These are phyloP conservation scores for Chaetophractus vellerosus DNA, from an alignment of 2,797 vertebrate genomes.

Conservation along the genomic window DNA sequence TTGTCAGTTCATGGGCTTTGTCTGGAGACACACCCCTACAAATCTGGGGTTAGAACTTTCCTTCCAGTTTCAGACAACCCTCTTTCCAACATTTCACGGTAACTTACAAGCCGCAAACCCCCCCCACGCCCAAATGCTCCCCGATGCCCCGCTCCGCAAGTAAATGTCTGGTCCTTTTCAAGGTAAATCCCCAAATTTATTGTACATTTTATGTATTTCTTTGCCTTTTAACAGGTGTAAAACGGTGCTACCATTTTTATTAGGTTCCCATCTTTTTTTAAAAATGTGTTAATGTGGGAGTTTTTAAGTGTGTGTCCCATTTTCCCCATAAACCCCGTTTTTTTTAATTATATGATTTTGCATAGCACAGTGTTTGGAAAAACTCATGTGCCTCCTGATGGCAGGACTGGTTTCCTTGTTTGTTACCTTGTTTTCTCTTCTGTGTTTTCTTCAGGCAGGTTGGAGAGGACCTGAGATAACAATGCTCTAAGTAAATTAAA, in stretches of 20 bases:
- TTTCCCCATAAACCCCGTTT: fast-evolving
- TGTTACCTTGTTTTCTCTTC: too few species aligned
- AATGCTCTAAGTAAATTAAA: fast-evolving
- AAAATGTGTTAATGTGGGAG: fast-evolving
- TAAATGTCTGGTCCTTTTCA: not conserved
- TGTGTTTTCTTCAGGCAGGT: not conserved
- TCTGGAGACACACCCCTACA: too few species aligned
- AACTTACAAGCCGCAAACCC: not conserved
- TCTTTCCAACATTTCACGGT: not conserved
- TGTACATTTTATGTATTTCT: not conserved
- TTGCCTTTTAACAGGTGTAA: not conserved
- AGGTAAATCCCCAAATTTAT: too few species aligned
- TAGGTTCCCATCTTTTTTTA: too few species aligned
- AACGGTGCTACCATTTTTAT: not conserved
- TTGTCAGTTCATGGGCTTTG: too few species aligned
- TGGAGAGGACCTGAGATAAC: fast-evolving
- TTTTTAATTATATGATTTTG: fast-evolving
- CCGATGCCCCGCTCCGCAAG: not conserved
- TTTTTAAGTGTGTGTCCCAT: fast-evolving
- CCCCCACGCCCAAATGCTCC: too few species aligned
- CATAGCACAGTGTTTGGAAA: fast-evolving
- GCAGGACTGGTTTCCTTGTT: too few species aligned
- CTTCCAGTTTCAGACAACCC: not conserved
- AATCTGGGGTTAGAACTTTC: too few species aligned
- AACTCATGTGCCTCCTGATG: fast-evolving